These are phyloP conservation scores for Endomychus coccineus DNA, from an alignment of 2,888 invertebrate genomes.

Conservation along the genomic window DNA sequence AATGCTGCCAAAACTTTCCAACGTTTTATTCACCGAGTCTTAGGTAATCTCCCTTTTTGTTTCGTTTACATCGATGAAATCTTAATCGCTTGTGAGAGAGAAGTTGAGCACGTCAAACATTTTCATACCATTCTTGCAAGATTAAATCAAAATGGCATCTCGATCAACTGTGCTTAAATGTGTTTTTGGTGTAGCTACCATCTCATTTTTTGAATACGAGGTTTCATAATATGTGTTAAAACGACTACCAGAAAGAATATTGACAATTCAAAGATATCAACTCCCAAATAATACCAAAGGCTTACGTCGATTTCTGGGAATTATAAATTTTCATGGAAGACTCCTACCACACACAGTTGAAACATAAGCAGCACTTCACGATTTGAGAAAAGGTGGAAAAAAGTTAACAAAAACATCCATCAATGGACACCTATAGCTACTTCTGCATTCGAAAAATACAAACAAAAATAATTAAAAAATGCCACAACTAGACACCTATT, in stretches of 20 bases:
- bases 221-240: conserved; percentile 25
- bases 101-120: conserved; percentile 9
- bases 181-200: conserved; percentile 20
- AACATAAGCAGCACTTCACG: conserved; percentile 13
- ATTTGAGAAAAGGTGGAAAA: conserved; percentile 7
- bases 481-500: too few relatives aligned
- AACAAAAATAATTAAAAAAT: too few relatives aligned
- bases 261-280: conserved; percentile 27
- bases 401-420: too few relatives aligned
- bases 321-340: conserved; percentile 20
- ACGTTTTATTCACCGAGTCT: conserved; percentile 11
- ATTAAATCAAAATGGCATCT: too few relatives aligned
- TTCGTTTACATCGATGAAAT: conserved; percentile 13
- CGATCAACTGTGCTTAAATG: conserved; percentile 25
- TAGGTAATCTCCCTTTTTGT: conserved; percentile 8
- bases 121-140: too few relatives aligned
- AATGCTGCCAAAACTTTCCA: conserved; percentile 17
- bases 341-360: conserved; percentile 18
- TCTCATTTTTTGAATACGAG: conserved; percentile 26
- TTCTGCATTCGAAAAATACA: too few relatives aligned
- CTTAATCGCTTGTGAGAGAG: conserved; percentile 5
- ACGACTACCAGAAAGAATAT: conserved; percentile 31
- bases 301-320: conserved; percentile 18
- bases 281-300: conserved; percentile 10
- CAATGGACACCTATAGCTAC: too few relatives aligned